A percentile compares a stretch with the other conserved stretches of the same genome.
Conservation (phyloP, 2,888 invertebrate genomes). For the Tetranychus truncatus region DNA sequence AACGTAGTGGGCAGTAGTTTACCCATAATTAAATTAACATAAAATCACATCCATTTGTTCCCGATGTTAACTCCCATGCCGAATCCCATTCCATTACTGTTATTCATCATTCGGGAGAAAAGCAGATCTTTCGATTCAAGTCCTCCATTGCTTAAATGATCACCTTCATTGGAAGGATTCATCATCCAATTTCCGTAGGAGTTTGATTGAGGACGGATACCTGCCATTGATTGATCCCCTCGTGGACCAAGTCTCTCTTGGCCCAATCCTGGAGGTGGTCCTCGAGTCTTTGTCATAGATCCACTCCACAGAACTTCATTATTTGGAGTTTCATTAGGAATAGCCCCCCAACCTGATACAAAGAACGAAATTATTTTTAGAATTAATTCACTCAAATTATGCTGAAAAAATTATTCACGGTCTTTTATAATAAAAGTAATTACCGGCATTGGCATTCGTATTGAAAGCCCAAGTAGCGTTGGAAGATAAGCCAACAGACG, state of each 20-base stretch:
- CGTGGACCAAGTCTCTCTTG: constrained; percentile 30
- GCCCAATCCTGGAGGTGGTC: constrained; percentile 49
- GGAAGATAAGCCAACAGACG: constrained; percentile 44
- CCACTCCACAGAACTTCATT: constrained; percentile 28
- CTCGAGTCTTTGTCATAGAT: constrained; percentile 42
- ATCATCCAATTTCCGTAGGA: constrained; percentile 48
- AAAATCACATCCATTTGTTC: not conserved
- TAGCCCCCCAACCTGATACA: constrained; percentile 6
- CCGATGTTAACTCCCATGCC: constrained; percentile 29
- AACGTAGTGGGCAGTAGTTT: not conserved
- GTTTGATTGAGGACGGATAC: constrained; percentile 38
- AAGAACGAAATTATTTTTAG: not conserved
- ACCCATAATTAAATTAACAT: not conserved
- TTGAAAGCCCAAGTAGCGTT: constrained; percentile 62
- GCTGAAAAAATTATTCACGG: constrained; percentile 61
- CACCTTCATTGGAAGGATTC: constrained; percentile 8
- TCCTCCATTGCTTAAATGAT: constrained; percentile 73
- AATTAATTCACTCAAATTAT: constrained; percentile 40
- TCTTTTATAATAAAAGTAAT: constrained; percentile 44
- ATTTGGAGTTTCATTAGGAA: constrained; percentile 1
- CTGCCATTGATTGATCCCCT: constrained; percentile 1
- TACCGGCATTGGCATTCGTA: constrained; percentile 21
- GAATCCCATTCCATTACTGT: not conserved
- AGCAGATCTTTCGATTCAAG: constrained; percentile 73
- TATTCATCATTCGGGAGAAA: constrained; percentile 44